Percentiles rank a stretch among this genome's conserved stretches.
These are phyloP conservation scores for Nannoperca obscura DNA, from an alignment of 2,797 vertebrate species.

Conservation along the genomic window DNA sequence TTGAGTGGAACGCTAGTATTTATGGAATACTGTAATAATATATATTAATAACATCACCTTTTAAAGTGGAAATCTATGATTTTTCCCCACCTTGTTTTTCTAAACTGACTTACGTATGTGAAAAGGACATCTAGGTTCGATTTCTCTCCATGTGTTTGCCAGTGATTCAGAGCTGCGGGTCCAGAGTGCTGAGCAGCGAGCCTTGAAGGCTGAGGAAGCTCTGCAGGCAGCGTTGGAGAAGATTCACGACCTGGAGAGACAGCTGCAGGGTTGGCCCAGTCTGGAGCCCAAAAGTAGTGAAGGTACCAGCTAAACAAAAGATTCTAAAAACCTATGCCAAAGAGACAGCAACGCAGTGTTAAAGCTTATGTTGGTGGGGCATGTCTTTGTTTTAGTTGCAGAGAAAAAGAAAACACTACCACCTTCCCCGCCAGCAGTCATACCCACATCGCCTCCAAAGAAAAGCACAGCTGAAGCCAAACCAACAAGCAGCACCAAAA, in stretches of 20 bases:
- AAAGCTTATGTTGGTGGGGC: background rate
- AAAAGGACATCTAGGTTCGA: background rate
- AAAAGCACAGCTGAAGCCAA: conserved; percentile 59
- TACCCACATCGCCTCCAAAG: conserved; percentile 37
- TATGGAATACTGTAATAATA: background rate
- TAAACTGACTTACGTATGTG: too few species aligned
- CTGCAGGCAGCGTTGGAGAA: conserved; percentile 85
- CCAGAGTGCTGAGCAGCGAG: conserved; percentile 84
- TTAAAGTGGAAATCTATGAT: background rate
- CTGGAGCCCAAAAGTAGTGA: conserved; percentile 47
- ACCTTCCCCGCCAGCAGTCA: background rate
- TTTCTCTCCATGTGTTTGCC: conserved; percentile 31
- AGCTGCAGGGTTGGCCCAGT: conserved; percentile 64
- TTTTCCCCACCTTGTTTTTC: background rate
- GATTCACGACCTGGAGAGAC: conserved; percentile 86
- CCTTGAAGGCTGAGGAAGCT: conserved; percentile 84
- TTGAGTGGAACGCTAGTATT: background rate
- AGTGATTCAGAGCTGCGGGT: conserved; percentile 85
- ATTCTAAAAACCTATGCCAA: background rate
- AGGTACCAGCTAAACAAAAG: conserved; percentile 19
- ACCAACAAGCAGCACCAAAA: conserved; percentile 66
- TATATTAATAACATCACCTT: background rate
- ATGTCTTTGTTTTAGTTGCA: conserved; percentile 56
- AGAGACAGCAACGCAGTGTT: background rate
- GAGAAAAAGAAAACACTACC: conserved; percentile 51